Evolutionary conservation across 1,140 invertebrate genomes (phyloP).

Genomic region (Neomicropteryx cornuta): DNA sequence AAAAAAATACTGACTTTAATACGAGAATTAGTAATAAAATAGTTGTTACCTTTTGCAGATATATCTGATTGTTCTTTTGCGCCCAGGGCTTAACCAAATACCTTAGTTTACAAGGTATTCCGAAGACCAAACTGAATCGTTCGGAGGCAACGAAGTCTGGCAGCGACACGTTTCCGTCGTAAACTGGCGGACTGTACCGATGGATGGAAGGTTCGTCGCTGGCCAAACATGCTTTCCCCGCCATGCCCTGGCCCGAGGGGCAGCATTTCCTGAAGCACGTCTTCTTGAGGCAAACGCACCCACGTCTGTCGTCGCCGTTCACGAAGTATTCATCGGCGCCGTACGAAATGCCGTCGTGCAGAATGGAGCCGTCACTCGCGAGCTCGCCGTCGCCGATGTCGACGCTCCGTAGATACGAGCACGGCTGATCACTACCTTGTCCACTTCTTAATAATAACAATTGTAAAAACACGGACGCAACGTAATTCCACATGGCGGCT

Average conservation of each 20-base stretch:
- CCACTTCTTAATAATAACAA: no score
- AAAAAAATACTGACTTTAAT: no score
- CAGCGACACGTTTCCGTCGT: neutral
- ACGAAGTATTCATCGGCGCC: constrained; percentile 1
- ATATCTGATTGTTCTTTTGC: no score
- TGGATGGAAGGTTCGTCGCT: constrained; percentile 5
- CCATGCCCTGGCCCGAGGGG: constrained; percentile 5
- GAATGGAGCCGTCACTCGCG: constrained; percentile 4
- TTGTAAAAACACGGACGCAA: no score
- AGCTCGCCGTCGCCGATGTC: constrained; percentile 6
- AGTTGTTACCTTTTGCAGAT: no score
- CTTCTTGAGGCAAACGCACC: constrained; percentile 9
- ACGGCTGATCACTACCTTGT: no score
- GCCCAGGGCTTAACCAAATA: no score
- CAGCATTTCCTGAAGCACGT: constrained; percentile 13
- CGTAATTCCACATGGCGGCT: no score
- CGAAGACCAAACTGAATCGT: constrained; percentile 4
- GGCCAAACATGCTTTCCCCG: neutral
- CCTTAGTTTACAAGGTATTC: constrained; percentile 7
- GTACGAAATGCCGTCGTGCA: constrained; percentile 5
- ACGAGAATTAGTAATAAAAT: no score
- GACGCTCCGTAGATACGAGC: constrained; percentile 9
- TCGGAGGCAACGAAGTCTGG: constrained; percentile 1
- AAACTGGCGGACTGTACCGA: constrained; percentile 8
- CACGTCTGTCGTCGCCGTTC: constrained; percentile 5